phyloP scores from a whole-genome alignment of 2,888 invertebrate species.

The Xestobium rufovillosum region DNA sequence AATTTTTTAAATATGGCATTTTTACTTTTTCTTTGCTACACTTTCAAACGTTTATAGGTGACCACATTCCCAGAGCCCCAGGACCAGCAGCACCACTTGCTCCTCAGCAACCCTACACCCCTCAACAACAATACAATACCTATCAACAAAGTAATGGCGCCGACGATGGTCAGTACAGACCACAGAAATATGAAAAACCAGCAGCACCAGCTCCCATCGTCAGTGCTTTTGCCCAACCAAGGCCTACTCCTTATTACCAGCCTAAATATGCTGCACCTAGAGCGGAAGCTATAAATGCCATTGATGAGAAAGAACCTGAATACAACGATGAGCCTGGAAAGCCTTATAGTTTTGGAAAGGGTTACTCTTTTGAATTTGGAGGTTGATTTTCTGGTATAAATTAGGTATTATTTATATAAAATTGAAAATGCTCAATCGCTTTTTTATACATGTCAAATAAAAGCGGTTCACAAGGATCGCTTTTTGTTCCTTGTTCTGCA shows the following conservation, averaged over 20 bases:
- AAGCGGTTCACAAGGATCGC: too few relatives aligned
- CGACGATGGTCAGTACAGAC: slow-evolving; percentile 35
- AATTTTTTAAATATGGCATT: too few relatives aligned
- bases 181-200: slow-evolving; percentile 28
- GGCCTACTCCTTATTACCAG: slow-evolving; percentile 11
- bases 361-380: slow-evolving; percentile 56
- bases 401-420: too few relatives aligned
- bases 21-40: too few relatives aligned
- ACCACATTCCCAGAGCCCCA: slow-evolving; percentile 19
- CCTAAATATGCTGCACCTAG: slow-evolving; percentile 10
- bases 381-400: slow-evolving; percentile 43
- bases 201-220: slow-evolving; percentile 11
- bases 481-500: too few relatives aligned
- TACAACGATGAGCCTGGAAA: slow-evolving; percentile 42
- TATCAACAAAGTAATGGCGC: slow-evolving; percentile 15
- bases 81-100: slow-evolving; percentile 15
- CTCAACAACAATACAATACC: slow-evolving; percentile 23
- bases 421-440: too few relatives aligned
- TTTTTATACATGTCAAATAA: too few relatives aligned
- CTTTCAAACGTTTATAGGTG: slow-evolving; percentile 22
- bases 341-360: slow-evolving; percentile 54
- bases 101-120: slow-evolving; percentile 18
- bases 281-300: slow-evolving; percentile 20
- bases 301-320: slow-evolving; percentile 30
- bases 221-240: slow-evolving; percentile 4